Evolutionary conservation across 2,797 vertebrate genomes (phyloP).

Genomic region (Calcarius lapponicus): DNA sequence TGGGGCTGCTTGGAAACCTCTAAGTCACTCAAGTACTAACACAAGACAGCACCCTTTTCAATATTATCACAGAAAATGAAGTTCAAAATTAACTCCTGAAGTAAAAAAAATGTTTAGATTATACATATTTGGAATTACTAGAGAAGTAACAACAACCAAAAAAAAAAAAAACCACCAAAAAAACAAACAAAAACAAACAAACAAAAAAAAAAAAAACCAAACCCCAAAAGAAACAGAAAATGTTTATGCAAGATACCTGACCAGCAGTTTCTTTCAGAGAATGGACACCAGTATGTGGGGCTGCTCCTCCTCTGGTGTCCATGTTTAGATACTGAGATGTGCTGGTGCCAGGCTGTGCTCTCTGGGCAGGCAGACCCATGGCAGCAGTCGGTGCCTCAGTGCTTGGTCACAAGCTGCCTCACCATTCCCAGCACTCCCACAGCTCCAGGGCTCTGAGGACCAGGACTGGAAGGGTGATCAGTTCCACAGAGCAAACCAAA

Average conservation of each 20-base stretch:
- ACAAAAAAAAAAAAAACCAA: not conserved
- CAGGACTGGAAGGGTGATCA: not conserved
- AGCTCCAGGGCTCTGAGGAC: rapidly evolving
- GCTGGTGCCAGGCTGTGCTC: rapidly evolving
- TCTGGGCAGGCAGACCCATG: rapidly evolving
- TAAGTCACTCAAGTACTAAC: not conserved
- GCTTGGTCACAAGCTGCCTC: not conserved
- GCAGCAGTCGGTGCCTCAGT: not conserved
- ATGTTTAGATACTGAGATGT: rapidly evolving
- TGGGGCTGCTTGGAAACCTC: constrained; percentile 26
- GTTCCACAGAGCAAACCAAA: not conserved
- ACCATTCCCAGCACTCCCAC: not conserved
- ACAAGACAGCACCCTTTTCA: constrained; percentile 66
- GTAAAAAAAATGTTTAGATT: constrained; percentile 50
- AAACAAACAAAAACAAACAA: not conserved
- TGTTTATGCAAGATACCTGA: constrained; percentile 30
- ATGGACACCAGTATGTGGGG: not conserved
- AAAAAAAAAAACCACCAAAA: not conserved
- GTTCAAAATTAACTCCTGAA: constrained; percentile 46
- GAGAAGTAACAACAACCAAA: constrained; percentile 47
- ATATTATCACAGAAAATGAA: constrained; percentile 56
- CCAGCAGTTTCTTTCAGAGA: constrained; percentile 55
- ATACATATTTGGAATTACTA: constrained; percentile 50
- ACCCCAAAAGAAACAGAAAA: not conserved
- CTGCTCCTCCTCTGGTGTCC: not conserved